Evolutionary conservation across 2,113 vertebrate genomes (phyloP).

Genomic region (Paramormyrops kingsleyae): DNA sequence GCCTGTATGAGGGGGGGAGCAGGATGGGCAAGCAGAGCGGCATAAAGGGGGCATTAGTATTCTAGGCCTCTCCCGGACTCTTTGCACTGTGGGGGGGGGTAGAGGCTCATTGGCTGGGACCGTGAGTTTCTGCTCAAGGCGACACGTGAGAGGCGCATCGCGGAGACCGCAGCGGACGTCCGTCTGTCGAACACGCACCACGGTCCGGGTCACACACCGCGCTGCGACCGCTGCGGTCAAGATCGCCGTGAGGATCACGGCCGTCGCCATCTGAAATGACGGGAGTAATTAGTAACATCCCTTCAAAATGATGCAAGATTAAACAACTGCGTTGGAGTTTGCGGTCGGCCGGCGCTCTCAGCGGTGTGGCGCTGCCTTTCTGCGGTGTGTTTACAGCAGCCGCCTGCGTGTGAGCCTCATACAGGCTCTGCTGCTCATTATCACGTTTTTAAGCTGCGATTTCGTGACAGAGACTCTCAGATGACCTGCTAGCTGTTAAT

Average conservation of each 20-base stretch:
- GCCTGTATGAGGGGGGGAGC: neutral
- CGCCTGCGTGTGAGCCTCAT: neutral
- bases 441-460: neutral
- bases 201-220: neutral
- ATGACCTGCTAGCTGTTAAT: neutral
- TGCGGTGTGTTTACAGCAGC: neutral
- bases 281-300: neutral
- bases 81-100: neutral
- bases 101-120: neutral
- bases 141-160: neutral
- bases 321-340: neutral
- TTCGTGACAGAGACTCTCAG: neutral
- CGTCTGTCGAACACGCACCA: neutral
- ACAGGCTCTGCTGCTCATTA: neutral
- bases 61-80: slow-evolving; percentile 7
- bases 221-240: neutral
- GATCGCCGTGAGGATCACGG: neutral
- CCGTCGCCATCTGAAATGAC: neutral
- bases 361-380: neutral
- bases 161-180: neutral
- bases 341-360: neutral
- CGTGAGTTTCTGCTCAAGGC: neutral
- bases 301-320: neutral
- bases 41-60: slow-evolving; percentile 17
- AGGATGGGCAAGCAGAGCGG: neutral